phyloP scores from a whole-genome alignment of 2,797 vertebrate species.

The Paedocypris micromegethes region DNA sequence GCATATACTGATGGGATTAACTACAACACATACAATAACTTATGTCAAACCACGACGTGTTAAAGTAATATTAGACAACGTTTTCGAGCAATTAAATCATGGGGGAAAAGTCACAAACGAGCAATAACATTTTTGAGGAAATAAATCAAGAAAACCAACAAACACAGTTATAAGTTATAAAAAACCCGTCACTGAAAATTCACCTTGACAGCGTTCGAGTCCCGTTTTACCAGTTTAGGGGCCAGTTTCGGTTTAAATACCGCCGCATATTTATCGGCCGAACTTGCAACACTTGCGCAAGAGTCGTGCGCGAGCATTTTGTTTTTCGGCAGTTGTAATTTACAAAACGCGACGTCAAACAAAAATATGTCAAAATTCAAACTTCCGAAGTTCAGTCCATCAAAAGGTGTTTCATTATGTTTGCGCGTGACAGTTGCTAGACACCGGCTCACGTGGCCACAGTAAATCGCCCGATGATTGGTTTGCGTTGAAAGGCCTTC shows the following conservation, averaged over 20 bases:
- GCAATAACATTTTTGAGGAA: too few species aligned
- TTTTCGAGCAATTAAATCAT: constrained; percentile 30
- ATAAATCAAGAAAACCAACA: constrained; percentile 34
- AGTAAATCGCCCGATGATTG: too few species aligned
- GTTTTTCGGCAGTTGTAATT: not conserved
- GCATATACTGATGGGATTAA: constrained; percentile 77
- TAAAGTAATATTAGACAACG: too few species aligned
- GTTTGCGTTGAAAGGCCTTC: too few species aligned
- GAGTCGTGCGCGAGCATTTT: constrained; percentile 56
- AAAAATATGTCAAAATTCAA: too few species aligned
- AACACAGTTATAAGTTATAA: not conserved
- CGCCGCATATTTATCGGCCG: constrained; percentile 47
- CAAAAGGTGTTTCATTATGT: too few species aligned
- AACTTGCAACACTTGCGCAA: constrained; percentile 43
- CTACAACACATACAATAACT: constrained; percentile 62
- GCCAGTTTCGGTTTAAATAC: constrained; percentile 57
- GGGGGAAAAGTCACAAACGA: constrained; percentile 2
- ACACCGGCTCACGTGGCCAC: too few species aligned
- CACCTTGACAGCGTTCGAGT: constrained; percentile 54
- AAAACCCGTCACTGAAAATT: constrained; percentile 25
- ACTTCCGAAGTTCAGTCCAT: too few species aligned
- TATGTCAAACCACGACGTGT: too few species aligned
- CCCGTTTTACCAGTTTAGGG: constrained; percentile 58
- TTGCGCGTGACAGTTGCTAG: too few species aligned
- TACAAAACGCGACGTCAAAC: too few species aligned